A percentile compares a stretch with the other conserved stretches of the same genome.
These are phyloP conservation scores for Aphidius colemani DNA, from an alignment of 2,888 invertebrate genomes.

Conservation along the genomic window DNA sequence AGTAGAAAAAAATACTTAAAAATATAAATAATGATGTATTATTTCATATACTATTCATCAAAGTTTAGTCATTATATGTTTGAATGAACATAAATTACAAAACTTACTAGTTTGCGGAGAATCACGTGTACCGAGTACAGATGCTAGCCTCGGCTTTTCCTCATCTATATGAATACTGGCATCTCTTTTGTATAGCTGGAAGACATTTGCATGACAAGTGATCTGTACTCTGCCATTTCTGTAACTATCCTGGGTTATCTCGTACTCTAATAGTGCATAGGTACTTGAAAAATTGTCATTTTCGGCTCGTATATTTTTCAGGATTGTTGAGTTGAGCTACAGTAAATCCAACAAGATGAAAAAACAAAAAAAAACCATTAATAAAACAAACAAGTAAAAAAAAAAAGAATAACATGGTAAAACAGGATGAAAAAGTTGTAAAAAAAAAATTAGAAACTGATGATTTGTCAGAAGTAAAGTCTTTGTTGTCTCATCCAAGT, in stretches of 20 bases:
- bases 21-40: no score
- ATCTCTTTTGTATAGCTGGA: conserved; percentile 70
- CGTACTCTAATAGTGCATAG: conserved; percentile 67
- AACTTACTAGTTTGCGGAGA: conserved; percentile 58
- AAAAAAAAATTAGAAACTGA: neutral
- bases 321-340: conserved; percentile 57
- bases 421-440: conserved; percentile 3
- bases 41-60: neutral
- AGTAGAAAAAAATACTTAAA: neutral
- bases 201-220: conserved; percentile 71
- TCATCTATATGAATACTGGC: conserved; percentile 71
- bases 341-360: conserved; percentile 19
- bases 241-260: conserved; percentile 69
- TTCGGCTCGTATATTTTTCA: conserved; percentile 37
- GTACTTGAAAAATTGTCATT: conserved; percentile 47
- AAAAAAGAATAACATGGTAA: neutral
- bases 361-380: conserved; percentile 20
- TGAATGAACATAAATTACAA: neutral
- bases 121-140: conserved; percentile 74
- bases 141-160: conserved; percentile 76
- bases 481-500: neutral
- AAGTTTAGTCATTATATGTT: neutral
- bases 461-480: neutral
- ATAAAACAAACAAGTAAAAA: neutral
- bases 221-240: conserved; percentile 69